Evolutionary conservation across 2,888 invertebrate genomes (phyloP), one percentile per base, ranked within the genome.

Genomic region (Chrysina gloriosa): DNA sequence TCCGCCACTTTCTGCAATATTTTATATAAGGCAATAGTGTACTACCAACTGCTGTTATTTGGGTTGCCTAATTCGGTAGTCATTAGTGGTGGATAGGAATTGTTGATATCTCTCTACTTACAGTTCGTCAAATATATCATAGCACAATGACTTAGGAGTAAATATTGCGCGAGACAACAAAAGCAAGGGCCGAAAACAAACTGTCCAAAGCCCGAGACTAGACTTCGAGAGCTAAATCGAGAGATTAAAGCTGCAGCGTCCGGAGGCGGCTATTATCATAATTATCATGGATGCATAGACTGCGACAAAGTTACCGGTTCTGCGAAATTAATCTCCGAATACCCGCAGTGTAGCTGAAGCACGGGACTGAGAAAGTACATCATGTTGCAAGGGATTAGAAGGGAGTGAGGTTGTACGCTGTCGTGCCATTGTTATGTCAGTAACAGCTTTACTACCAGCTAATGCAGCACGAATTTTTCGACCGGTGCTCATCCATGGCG

Each of bases 211-310:
- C 14, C 11, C 36, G 11, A 36, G 14, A 9, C 21, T 45, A 7
- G 21, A 45, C 45, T 27, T 7, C 16, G 11, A 2, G 50, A 50
- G 50, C 14, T 29, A 27, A 50, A 50, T 50, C 29, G 27, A 50
- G 7, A 27, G 29, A 50, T 50, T 50, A 50, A 29, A 50, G 14
- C 6, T 50, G 16, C 27, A 29, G 5, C 29, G 6, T 14, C 27
- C 29, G 50, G 29, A 9, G 1, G 9, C 16, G 27, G 29, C 27
- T 29, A 50, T 50, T 50, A 50, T 29, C 29, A 50, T 27, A 50
- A 50, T 50, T 50, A 50, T 27, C 27, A 50, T 27, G 29, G 27
- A 29, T 27, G 11, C 50, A 50, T 16, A 50, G 29, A 50, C 50
- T 50, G 25, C 50, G 14, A 50, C 50, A 50, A 29, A 29, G 50